These are phyloP conservation scores for Zhuqinia jingwanae DNA, from an alignment of 2,888 invertebrate species.

Conservation along the genomic window DNA sequence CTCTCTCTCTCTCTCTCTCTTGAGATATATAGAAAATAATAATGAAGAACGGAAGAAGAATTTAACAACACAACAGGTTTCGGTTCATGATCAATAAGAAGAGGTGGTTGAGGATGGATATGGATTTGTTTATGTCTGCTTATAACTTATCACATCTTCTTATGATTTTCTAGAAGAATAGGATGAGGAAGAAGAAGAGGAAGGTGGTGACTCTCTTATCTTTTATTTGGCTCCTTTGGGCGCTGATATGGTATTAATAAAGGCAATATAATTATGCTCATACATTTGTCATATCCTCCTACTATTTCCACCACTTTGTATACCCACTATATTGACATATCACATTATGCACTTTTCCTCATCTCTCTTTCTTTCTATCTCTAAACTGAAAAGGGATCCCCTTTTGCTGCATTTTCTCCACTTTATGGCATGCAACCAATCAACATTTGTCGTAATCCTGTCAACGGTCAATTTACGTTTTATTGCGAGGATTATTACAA, in stretches of 20 bases:
- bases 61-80: conserved; percentile 27
- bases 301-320: not conserved
- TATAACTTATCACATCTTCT: conserved; percentile 59
- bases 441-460: conserved; percentile 76
- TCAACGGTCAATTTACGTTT: conserved; percentile 77
- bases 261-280: conserved; percentile 16
- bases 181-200: conserved; percentile 45
- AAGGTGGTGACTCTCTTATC: conserved; percentile 52
- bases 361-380: not conserved
- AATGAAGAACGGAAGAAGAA: conserved; percentile 19
- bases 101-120: not conserved
- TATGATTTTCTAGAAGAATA: not conserved
- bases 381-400: not conserved
- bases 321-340: not conserved
- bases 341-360: not conserved
- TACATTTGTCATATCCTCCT: not conserved
- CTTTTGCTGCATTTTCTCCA: conserved; percentile 45
- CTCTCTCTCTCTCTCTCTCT: too few species aligned
- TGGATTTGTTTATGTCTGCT: conserved; percentile 8
- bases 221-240: conserved; percentile 27
- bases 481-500: conserved; percentile 73
- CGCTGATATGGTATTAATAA: conserved; percentile 43
- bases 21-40: not conserved
- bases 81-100: not conserved
- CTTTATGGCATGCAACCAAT: conserved; percentile 72